Conservation (phyloP, 2,888 invertebrate species). For the Ametastegia equiseti region DNA sequence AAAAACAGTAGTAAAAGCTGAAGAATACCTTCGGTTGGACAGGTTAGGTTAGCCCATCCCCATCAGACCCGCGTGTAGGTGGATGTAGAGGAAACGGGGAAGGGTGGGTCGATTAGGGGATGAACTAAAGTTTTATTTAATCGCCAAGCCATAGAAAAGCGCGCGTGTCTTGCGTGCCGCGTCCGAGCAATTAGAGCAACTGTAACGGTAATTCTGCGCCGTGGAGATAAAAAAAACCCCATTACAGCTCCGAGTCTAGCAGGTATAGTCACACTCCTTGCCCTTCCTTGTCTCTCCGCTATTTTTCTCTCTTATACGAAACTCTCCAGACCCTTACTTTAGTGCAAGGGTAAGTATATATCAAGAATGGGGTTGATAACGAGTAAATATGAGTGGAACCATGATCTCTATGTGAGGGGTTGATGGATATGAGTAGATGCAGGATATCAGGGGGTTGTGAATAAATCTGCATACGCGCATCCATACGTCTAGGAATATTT, state of each 20-base stretch:
- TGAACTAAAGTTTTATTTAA: slow-evolving; percentile 43
- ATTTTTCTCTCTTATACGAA: background rate
- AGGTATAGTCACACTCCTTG: background rate
- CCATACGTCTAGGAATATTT: no score
- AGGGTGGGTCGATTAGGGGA: slow-evolving; percentile 42
- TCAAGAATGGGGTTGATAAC: slow-evolving; percentile 10
- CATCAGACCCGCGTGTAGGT: slow-evolving; percentile 13
- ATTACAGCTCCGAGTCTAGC: slow-evolving; percentile 27
- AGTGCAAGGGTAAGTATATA: slow-evolving; percentile 24
- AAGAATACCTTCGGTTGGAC: background rate
- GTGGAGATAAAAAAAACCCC: slow-evolving; percentile 43
- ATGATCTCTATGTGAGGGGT: background rate
- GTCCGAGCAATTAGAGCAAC: slow-evolving; percentile 41
- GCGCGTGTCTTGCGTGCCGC: slow-evolving; percentile 46
- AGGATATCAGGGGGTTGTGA: background rate
- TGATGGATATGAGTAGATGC: background rate
- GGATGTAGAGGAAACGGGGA: background rate
- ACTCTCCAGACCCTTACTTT: background rate
- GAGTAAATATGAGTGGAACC: background rate
- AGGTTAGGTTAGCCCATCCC: background rate
- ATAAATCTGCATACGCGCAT: background rate
- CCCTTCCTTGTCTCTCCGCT: background rate
- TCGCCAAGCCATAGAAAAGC: slow-evolving; percentile 45
- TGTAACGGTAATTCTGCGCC: slow-evolving; percentile 44
- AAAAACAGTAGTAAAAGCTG: background rate